Evolutionary conservation across 2,888 invertebrate genomes (phyloP), one percentile per base, ranked within the genome.

Genomic region (Phrixothrix hirtus): DNA sequence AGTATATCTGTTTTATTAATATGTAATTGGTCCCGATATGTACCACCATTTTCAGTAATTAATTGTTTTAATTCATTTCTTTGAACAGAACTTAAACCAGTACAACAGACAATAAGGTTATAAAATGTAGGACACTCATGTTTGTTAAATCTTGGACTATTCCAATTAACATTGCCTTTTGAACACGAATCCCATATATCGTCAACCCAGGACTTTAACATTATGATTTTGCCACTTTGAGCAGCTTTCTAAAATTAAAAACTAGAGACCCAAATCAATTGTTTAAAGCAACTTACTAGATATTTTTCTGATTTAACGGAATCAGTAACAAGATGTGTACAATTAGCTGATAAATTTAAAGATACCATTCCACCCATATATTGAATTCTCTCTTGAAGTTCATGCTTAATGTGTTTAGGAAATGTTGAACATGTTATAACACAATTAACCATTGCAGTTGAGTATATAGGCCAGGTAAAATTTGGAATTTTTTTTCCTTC

Each of bases 261-360:
- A n/a, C n/a, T n/a, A n/a, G n/a, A n/a, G n/a, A n/a, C n/a, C n/a
- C n/a, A n/a, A n/a, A n/a, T n/a, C n/a, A n/a, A n/a, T n/a, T n/a
- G n/a, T n/a, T n/a, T n/a, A n/a, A n/a, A n/a, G n/a, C n/a, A 16
- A 77, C 79, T 77, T 74, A 87, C 89, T 76, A 85, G 81, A 71
- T 90, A 90, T 74, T 92, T 92, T 46, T 84, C 84, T 0, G 89
- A 88, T 54, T 85, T 80, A 0, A 89, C 87, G 16, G 84, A 85
- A 65, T 86, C 85, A 1, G 92, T 88, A 1, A 95, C 80, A 12
- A 95, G 78, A 77, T 95, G 93, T 4, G 93, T 95, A 1, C 87
- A 85, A 43, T 82, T 80, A 16, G 78, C 79, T 6, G 83, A 82
- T 36, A 91, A 75, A 39, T 80, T 81, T 43, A 82, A 80, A 34